Evolutionary conservation across 2,888 invertebrate genomes (phyloP).

Genomic region (Graphium colonna): DNA sequence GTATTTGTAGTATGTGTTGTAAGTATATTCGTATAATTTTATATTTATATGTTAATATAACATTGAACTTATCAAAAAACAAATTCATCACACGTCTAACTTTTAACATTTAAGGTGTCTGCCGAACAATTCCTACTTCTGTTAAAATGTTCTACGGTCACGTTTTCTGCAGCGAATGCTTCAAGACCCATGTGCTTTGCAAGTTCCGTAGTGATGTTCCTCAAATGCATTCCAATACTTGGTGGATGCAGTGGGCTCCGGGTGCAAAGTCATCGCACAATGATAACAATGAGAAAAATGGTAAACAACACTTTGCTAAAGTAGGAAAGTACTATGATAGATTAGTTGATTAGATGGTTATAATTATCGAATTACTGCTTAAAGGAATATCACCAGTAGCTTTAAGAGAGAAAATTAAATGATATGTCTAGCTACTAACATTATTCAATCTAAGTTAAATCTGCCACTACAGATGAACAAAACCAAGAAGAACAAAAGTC

Average conservation of each 20-base stretch:
- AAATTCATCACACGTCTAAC: neutral
- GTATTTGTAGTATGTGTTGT: slow-evolving; percentile 67
- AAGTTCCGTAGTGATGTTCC: slow-evolving; percentile 54
- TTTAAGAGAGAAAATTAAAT: no score
- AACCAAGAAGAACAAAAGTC: slow-evolving; percentile 25
- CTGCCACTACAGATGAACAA: slow-evolving; percentile 17
- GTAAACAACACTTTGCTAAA: slow-evolving; percentile 15
- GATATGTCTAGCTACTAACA: no score
- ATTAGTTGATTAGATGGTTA: slow-evolving; percentile 28
- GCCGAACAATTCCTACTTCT: slow-evolving; percentile 57
- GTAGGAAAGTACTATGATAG: neutral
- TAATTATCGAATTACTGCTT: no score
- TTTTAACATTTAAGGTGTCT: slow-evolving; percentile 48
- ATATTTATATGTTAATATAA: no score
- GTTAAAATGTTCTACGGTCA: slow-evolving; percentile 72
- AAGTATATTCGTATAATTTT: slow-evolving; percentile 36
- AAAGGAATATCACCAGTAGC: no score
- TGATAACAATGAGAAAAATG: slow-evolving; percentile 22
- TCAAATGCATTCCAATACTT: slow-evolving; percentile 51
- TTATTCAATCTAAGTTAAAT: no score
- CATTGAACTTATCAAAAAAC: neutral
- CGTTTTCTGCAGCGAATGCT: slow-evolving; percentile 68
- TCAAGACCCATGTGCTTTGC: slow-evolving; percentile 60
- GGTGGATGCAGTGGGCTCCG: slow-evolving; percentile 70
- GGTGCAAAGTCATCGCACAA: slow-evolving; percentile 38